phyloP scores from a whole-genome alignment of 1,140 invertebrate species.

The Drosophila parabipectinata region DNA sequence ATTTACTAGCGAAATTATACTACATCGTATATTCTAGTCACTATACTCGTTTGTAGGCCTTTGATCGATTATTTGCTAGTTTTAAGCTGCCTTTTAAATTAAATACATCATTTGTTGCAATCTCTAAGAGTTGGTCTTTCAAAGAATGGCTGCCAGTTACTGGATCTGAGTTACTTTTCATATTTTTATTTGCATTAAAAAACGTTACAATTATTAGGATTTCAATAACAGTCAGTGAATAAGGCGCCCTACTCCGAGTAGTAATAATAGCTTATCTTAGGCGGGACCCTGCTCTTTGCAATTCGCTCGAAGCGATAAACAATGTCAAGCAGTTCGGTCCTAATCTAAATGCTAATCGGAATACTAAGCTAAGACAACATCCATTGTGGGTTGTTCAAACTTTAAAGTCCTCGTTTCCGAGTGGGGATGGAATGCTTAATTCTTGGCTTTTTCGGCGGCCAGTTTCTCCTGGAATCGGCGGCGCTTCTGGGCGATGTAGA shows the following conservation, averaged over 20 bases:
- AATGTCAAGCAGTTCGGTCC: constrained; percentile 19
- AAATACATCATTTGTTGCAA: constrained; percentile 76
- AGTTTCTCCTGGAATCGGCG: constrained; percentile 75
- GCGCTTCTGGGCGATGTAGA: constrained; percentile 87
- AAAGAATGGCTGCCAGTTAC: too few species aligned
- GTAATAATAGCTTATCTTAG: constrained; percentile 27
- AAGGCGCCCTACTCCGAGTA: constrained; percentile 12
- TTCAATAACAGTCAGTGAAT: constrained; percentile 23
- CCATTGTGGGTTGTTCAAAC: neutral
- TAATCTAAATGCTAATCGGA: constrained; percentile 40
- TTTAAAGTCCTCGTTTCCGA: constrained; percentile 13
- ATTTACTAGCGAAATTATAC: constrained; percentile 64
- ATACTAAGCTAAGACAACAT: constrained; percentile 19
- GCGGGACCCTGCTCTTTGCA: constrained; percentile 8
- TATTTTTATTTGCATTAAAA: constrained; percentile 38
- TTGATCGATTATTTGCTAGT: constrained; percentile 69
- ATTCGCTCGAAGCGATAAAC: constrained; percentile 32
- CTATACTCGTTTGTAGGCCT: constrained; percentile 47
- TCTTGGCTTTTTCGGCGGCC: constrained; percentile 48
- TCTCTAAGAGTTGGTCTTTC: constrained; percentile 35
- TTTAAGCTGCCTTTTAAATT: constrained; percentile 64
- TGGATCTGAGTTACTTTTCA: neutral
- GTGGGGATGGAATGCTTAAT: constrained; percentile 27
- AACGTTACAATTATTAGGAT: constrained; percentile 26
- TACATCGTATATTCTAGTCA: constrained; percentile 24